A percentile compares a stretch with the other conserved stretches of the same genome.
phyloP scores from a whole-genome alignment of 2,113 vertebrate species.

The Elanus axillaris region DNA sequence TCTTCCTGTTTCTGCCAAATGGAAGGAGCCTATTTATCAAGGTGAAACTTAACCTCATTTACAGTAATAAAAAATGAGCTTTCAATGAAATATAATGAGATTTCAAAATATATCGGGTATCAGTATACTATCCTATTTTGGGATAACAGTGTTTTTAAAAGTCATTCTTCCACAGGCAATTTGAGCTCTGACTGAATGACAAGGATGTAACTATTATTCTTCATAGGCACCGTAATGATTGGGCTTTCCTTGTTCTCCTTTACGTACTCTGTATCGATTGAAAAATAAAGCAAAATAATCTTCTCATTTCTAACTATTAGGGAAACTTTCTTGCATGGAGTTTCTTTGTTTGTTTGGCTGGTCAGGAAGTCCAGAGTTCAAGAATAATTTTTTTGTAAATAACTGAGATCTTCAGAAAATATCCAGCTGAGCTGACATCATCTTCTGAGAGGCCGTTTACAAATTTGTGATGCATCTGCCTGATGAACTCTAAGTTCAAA shows the following conservation, averaged over 20 bases:
- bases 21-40: not conserved
- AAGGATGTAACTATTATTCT: not conserved
- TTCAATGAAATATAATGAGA: not conserved
- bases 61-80: not conserved
- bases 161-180: not conserved
- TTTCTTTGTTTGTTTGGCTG: not conserved
- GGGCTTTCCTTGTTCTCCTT: not conserved
- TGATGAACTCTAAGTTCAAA: not conserved
- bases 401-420: not conserved
- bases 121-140: not conserved
- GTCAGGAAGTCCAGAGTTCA: not conserved
- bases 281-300: not conserved
- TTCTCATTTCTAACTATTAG: not conserved
- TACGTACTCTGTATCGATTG: rapidly evolving
- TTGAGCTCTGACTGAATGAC: not conserved
- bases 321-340: not conserved
- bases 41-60: not conserved
- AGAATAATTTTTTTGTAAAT: not conserved
- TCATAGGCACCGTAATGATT: not conserved
- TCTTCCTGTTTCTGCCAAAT: not conserved
- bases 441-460: not conserved
- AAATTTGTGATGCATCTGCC: not conserved
- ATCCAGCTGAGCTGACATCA: not conserved
- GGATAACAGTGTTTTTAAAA: not conserved
- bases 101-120: not conserved